These are phyloP conservation scores for Exocentrus adspersus DNA, from an alignment of 2,888 invertebrate genomes.

Conservation along the genomic window DNA sequence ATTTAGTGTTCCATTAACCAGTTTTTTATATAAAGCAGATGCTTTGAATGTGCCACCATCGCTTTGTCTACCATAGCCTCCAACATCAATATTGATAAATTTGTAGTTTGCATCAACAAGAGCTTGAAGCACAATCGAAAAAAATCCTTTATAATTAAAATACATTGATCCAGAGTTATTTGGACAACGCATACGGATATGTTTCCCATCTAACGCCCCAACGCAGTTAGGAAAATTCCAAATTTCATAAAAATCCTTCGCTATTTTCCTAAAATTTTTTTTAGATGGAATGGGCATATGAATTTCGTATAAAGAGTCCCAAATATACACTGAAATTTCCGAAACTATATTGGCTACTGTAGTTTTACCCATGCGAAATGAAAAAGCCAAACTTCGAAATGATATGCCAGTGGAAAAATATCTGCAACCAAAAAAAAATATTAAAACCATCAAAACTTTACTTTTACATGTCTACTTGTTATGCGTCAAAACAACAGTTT, in stretches of 20 bases:
- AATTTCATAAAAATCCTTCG: conserved; percentile 29
- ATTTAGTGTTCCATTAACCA: conserved; percentile 29
- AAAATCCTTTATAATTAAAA: too few relatives aligned
- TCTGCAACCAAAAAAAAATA: conserved; percentile 31
- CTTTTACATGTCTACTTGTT: too few relatives aligned
- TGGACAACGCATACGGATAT: too few relatives aligned
- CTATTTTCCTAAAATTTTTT: conserved; percentile 18
- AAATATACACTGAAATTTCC: conserved; percentile 16
- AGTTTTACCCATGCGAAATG: conserved; percentile 39
- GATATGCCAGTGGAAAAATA: conserved; percentile 35
- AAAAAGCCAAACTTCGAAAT: conserved; percentile 34
- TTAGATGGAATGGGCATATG: conserved; percentile 32
- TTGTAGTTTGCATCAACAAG: too few relatives aligned
- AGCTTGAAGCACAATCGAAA: too few relatives aligned
- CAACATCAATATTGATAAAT: conserved; percentile 49
- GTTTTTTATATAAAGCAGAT: conserved; percentile 37
- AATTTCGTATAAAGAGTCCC: conserved; percentile 25
- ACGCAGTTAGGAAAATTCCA: conserved; percentile 34
- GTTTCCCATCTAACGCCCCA: too few relatives aligned
- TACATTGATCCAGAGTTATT: too few relatives aligned
- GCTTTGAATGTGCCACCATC: conserved; percentile 47
- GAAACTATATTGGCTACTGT: too few relatives aligned
- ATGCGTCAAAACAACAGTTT: too few relatives aligned
- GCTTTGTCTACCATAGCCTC: conserved; percentile 49
- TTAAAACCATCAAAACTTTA: too few relatives aligned